Percentiles rank a stretch among this genome's conserved stretches.
phyloP scores from a whole-genome alignment of 92 coral and sea anemone genomes.

The Epizoanthus stellaris region DNA sequence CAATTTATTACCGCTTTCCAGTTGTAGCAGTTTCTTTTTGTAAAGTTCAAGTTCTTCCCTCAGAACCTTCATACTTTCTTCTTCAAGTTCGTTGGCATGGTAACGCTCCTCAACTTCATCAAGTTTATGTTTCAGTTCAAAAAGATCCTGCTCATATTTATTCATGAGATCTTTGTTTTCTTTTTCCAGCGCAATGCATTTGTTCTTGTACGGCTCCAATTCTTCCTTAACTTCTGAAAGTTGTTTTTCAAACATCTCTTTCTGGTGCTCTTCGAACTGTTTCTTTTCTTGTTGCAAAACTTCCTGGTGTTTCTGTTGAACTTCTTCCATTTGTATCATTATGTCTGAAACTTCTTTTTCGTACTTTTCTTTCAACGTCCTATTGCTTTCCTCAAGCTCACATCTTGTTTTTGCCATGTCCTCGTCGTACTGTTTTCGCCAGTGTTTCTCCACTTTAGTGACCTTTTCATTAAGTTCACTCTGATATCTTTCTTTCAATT shows the following conservation, averaged over 20 bases:
- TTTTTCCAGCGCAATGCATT: conserved; percentile 73
- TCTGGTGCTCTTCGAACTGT: conserved; percentile 85
- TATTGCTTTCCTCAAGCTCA: conserved; percentile 88
- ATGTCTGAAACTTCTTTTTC: conserved; percentile 90
- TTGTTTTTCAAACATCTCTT: conserved; percentile 83
- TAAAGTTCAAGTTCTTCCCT: conserved; percentile 76
- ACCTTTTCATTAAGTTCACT: conserved; percentile 91
- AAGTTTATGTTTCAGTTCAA: conserved; percentile 70
- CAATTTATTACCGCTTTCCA: conserved; percentile 77
- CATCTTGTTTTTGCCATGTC: conserved; percentile 82
- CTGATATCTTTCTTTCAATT: conserved; percentile 91
- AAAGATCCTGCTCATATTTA: conserved; percentile 76
- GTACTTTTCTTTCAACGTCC: conserved; percentile 90
- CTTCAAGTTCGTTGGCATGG: conserved; percentile 74
- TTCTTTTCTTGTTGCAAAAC: conserved; percentile 71
- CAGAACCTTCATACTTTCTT: conserved; percentile 66
- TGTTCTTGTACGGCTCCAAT: conserved; percentile 76
- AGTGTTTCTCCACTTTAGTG: conserved; percentile 82
- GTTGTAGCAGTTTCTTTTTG: conserved; percentile 74
- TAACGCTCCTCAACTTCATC: conserved; percentile 82
- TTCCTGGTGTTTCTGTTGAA: conserved; percentile 89
- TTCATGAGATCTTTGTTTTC: conserved; percentile 78
- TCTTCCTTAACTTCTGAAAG: conserved; percentile 85
- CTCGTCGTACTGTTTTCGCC: conserved; percentile 85
- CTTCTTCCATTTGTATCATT: conserved; percentile 90